Conservation (phyloP, 2,113 vertebrate species). For the Sakesphorus luctuosus region DNA sequence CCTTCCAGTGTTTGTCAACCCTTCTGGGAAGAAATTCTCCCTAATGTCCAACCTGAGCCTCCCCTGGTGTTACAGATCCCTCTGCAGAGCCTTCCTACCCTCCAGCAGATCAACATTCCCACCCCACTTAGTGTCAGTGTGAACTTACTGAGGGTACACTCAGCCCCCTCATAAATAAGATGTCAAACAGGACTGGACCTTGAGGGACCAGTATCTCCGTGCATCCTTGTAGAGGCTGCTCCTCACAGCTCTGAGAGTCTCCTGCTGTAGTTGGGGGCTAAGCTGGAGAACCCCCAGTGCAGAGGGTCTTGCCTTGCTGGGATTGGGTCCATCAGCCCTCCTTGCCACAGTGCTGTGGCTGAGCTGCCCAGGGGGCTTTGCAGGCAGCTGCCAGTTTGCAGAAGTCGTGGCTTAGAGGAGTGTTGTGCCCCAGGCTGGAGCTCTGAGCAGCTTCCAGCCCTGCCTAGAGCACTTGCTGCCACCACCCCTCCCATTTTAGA, state of each 20-base stretch:
- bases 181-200: not conserved
- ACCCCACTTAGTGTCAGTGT: not conserved
- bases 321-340: not conserved
- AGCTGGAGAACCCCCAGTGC: not conserved
- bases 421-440: not conserved
- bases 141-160: not conserved
- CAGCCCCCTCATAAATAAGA: not conserved
- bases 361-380: not conserved
- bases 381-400: not conserved
- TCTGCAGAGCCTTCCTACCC: not conserved
- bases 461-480: not conserved
- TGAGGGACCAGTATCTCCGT: not conserved
- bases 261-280: not conserved
- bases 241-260: not conserved
- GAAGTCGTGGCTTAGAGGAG: not conserved
- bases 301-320: not conserved
- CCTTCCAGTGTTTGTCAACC: not conserved
- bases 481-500: not conserved
- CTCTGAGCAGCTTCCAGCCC: not conserved
- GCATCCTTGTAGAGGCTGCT: not conserved
- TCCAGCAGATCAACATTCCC: not conserved
- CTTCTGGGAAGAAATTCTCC: not conserved
- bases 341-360: not conserved
- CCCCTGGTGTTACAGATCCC: not conserved
- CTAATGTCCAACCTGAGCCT: not conserved